Conservation (phyloP, 2,888 invertebrate genomes). For the Clistopyga incitator region DNA sequence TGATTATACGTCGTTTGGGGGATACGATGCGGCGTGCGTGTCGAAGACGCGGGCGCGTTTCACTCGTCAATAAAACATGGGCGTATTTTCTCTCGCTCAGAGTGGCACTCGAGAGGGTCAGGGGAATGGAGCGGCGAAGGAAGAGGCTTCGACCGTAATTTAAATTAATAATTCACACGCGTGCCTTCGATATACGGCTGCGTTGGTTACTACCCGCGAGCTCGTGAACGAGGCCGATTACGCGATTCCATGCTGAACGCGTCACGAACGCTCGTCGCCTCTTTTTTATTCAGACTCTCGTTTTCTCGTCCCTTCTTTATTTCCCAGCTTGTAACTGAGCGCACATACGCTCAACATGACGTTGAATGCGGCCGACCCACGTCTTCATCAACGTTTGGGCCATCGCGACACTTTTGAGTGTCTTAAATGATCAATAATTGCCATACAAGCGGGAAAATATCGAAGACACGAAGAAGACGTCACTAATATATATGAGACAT, state of each 20-base stretch:
- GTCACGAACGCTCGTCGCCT: slow-evolving; percentile 44
- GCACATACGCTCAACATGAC: slow-evolving; percentile 5
- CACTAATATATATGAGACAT: neutral
- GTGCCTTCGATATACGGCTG: slow-evolving; percentile 61
- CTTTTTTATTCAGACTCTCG: slow-evolving; percentile 9
- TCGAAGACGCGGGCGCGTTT: slow-evolving; percentile 36
- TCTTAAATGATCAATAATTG: slow-evolving; percentile 1
- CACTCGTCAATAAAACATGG: slow-evolving; percentile 72
- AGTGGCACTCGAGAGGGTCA: slow-evolving; percentile 9
- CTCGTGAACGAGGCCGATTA: slow-evolving; percentile 70
- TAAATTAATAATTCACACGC: slow-evolving; percentile 73
- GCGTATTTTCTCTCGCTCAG: slow-evolving; percentile 42
- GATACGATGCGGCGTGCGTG: slow-evolving; percentile 40
- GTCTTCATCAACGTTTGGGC: neutral
- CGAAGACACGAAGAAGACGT: neutral
- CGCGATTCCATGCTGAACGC: slow-evolving; percentile 67
- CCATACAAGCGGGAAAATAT: neutral
- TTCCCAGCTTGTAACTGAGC: slow-evolving; percentile 31
- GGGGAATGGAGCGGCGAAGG: slow-evolving; percentile 14
- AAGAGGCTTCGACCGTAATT: slow-evolving; percentile 62
- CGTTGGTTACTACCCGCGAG: slow-evolving; percentile 53
- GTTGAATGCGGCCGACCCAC: neutral
- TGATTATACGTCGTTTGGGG: slow-evolving; percentile 47
- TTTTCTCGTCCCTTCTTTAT: slow-evolving; percentile 16
- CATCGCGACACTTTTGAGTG: neutral